These are phyloP conservation scores for Saturnia pavonia DNA, from an alignment of 2,888 invertebrate genomes.

Conservation along the genomic window DNA sequence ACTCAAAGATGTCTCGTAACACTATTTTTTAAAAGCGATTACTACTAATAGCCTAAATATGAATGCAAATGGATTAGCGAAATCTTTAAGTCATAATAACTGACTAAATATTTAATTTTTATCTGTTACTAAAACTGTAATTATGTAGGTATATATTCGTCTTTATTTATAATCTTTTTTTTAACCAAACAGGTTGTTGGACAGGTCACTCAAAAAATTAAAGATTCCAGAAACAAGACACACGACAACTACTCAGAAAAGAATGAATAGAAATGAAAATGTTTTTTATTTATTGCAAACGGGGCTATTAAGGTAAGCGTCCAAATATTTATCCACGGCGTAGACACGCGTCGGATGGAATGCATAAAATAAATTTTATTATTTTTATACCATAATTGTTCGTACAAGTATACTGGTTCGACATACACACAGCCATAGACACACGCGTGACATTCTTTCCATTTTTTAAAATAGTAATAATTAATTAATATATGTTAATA, in stretches of 20 bases:
- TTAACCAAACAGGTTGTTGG: neutral
- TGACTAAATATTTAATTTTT: neutral
- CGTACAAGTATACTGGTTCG: too few species aligned
- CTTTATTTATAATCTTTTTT: too few species aligned
- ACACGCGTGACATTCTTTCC: too few species aligned
- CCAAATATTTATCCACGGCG: neutral
- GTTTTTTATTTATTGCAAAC: neutral
- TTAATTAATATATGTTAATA: too few species aligned
- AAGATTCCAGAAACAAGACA: neutral
- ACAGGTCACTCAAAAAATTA: neutral
- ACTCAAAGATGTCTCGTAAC: neutral
- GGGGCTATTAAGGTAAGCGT: neutral
- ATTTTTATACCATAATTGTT: too few species aligned
- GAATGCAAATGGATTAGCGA: neutral
- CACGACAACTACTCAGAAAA: too few species aligned
- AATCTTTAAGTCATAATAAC: neutral
- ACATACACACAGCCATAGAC: too few species aligned
- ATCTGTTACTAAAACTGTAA: too few species aligned
- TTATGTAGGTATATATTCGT: too few species aligned
- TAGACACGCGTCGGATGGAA: too few species aligned
- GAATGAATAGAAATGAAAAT: neutral
- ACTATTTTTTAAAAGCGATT: neutral
- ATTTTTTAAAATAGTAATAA: too few species aligned
- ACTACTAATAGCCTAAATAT: neutral
- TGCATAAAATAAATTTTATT: neutral